Base-by-base conservation (phyloP, 2,888 invertebrate genomes). In the Hofmannophila pseudospretella region DNA sequence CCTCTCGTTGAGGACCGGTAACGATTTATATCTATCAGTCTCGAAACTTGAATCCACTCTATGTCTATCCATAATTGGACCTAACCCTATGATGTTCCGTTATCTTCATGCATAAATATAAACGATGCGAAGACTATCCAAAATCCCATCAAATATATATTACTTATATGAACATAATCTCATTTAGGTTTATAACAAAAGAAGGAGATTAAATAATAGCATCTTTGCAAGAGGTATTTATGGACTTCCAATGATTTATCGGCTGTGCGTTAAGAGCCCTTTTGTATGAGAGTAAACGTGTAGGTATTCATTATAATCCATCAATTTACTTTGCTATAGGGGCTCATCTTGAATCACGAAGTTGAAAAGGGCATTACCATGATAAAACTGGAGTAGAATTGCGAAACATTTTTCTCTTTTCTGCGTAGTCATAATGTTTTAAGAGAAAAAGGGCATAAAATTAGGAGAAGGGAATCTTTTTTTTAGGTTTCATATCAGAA, bases 361-460 rank as follows among this genome's bases (percentile, higher is more conserved):
- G 16, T 14, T 33, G 25, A 33, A 33, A 26, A 26, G 14, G 12
- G 13, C 9, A 13, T 33, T 33, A 26, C 13, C 33, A 26, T 26
- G 33, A 33, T 22, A 33, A 25, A 25, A 26, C 33, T 9, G 5
- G 26, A 22, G 25, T 16, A 9, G 25, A 13, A 33, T 33, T 26
- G 12, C 4, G 13, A 32, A 32, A 23, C 3, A 23, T 13, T 10
- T 14, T 25, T 28, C 10, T 26, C 12, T 11, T 12, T 28, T 28
- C 13, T 28, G 28, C 28, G 11, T 7, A 28, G 28, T 30, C 30
- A 30, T 16, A 29, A 20, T 1, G 20, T n/a, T n/a, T n/a, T n/a
- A n/a, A n/a, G 8, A 20, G 20, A 20, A 20, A 20, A 8, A 8
- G n/a, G n/a, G 23, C 23, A n/a, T 4, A 23, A 23, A n/a, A 23